Conservation (phyloP, 2,888 invertebrate genomes). For the Pristionchus japonicus region DNA sequence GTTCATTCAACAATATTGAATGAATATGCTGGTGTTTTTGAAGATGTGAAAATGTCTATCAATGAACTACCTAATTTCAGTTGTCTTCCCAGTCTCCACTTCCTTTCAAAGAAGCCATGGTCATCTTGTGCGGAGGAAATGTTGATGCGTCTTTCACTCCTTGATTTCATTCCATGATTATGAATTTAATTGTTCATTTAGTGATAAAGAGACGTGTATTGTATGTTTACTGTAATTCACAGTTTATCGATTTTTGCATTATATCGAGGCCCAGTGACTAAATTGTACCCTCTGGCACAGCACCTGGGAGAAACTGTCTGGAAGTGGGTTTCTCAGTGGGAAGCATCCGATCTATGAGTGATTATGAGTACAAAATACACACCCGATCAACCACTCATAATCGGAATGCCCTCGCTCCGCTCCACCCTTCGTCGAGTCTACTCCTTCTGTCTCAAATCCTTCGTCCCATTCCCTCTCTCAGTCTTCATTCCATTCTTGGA, state of each 20-base stretch:
- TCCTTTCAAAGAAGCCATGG: not conserved
- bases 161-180: not conserved
- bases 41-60: not conserved
- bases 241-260: too few relatives aligned
- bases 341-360: not conserved
- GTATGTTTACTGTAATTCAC: not conserved
- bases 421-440: not conserved
- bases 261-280: too few relatives aligned
- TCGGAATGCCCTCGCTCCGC: not conserved
- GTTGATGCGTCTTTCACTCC: slow-evolving; percentile 17
- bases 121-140: slow-evolving; percentile 2
- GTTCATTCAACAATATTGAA: too few relatives aligned
- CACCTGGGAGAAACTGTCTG: too few relatives aligned
- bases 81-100: not conserved
- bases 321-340: too few relatives aligned
- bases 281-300: too few relatives aligned
- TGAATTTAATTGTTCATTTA: not conserved
- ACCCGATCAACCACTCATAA: too few relatives aligned
- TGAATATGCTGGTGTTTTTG: too few relatives aligned
- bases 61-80: not conserved
- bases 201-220: not conserved
- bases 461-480: not conserved
- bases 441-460: not conserved
- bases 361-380: not conserved
- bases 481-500: not conserved